Conservation (phyloP, 2,888 invertebrate genomes). For the Anarsia innoxiella region DNA sequence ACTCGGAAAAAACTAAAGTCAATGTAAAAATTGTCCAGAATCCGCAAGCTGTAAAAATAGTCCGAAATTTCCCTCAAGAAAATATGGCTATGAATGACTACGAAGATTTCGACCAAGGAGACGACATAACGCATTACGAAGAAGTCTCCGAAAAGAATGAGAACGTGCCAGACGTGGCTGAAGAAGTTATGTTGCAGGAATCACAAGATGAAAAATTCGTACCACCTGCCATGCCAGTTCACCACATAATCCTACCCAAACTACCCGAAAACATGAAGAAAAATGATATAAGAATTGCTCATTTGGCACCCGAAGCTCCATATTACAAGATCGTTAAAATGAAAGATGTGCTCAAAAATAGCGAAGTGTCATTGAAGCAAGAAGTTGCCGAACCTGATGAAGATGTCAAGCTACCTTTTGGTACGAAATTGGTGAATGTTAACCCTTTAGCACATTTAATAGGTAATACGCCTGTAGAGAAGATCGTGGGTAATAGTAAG, state of each 20-base stretch:
- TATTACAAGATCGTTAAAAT: conserved; percentile 58
- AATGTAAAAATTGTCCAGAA: conserved; percentile 31
- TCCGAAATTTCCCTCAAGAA: too few species aligned
- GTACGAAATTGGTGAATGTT: conserved; percentile 44
- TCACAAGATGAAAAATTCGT: conserved; percentile 28
- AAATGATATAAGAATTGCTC: conserved; percentile 43
- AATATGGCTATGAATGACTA: conserved; percentile 1
- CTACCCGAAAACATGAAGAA: conserved; percentile 26
- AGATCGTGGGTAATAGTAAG: conserved; percentile 35
- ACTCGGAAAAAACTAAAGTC: conserved; percentile 24
- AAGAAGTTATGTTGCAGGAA: conserved; percentile 48
- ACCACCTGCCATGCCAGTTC: conserved; percentile 20
- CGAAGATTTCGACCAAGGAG: too few species aligned
- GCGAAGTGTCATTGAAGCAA: neutral
- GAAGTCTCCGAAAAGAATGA: conserved; percentile 14
- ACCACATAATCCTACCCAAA: conserved; percentile 40
- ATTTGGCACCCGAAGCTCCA: conserved; percentile 46
- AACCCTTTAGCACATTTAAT: conserved; percentile 58
- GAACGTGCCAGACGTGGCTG: conserved; percentile 50
- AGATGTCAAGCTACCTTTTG: conserved; percentile 36
- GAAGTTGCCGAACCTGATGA: neutral
- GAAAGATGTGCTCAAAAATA: conserved; percentile 25
- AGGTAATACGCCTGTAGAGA: conserved; percentile 30
- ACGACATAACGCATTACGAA: neutral
- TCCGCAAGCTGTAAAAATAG: too few species aligned